Evolutionary conservation across 2,888 invertebrate species (phyloP), one percentile per base, ranked within the genome.

Genomic region (Cantharis rufa): DNA sequence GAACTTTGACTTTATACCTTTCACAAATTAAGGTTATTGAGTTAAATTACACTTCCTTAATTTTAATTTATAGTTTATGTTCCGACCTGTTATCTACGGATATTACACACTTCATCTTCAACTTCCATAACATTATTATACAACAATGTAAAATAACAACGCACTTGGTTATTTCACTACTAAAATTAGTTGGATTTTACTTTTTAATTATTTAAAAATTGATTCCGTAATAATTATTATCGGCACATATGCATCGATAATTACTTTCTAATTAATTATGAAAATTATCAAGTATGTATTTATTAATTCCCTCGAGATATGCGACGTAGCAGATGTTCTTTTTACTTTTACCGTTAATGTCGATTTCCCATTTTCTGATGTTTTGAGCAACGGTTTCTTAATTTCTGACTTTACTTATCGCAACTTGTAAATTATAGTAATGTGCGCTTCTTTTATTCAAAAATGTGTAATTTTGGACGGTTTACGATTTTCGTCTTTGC

Each of bases 311-410:
- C 70, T 71, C 70, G 73, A 79, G 79, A 79, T 75, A 77, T 79
- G 71, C 75, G 77, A 77, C 75, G 76, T 77, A 79, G 74, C 79
- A 79, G 79, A 79, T 79, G 79, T 77, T 79, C 77, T 72, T 64
- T 70, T 72, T 74, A 72, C 61, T 69, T 73, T 72, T 79, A 79
- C 79, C 79, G 79, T 79, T 79, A 79, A 72, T 73, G 77, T 77
- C 77, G 77, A 77, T 79, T 73, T 75, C 71, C 77, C 77, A 77
- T 71, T 79, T 74, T 69, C 72, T 70, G 72, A 63, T 68, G 48
- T 28, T 70, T 27, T 71, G 66, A 73, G 73, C 76, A 75, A 72
- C 75, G 77, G 77, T 77, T 79, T 77, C 69, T 73, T 75, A 75
- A 71, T 77, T 79, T 75, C 48, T 48, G 48, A 48, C 48, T 48